phyloP scores from a whole-genome alignment of 2,888 invertebrate genomes.

The Urechis unicinctus region DNA sequence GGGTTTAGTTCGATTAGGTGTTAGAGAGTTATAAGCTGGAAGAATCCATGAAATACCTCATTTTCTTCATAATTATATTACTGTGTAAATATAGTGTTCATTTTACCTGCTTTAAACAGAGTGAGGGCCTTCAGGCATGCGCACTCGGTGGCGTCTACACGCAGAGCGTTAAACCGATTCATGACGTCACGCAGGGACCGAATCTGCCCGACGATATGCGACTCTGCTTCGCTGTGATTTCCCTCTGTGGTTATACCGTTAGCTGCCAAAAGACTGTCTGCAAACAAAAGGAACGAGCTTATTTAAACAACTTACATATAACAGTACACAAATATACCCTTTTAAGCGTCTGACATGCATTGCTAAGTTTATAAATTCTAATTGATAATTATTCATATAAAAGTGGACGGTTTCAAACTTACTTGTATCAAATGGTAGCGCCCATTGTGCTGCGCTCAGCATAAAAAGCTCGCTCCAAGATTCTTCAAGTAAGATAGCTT shows the following conservation, averaged over 20 bases:
- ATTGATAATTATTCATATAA: no score
- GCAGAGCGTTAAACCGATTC: constrained; percentile 60
- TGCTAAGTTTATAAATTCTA: no score
- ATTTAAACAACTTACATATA: no score
- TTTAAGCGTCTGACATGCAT: no score
- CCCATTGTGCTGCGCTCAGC: constrained; percentile 75
- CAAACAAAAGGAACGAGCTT: no score
- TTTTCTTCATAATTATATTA: no score
- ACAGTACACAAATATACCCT: no score
- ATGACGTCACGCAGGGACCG: constrained; percentile 59
- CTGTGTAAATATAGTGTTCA: no score
- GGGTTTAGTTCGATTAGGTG: background rate
- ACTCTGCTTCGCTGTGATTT: constrained; percentile 44
- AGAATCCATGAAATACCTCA: background rate
- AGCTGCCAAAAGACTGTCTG: constrained; percentile 46
- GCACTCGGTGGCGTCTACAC: constrained; percentile 75
- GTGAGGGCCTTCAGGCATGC: constrained; percentile 78
- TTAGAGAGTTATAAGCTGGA: background rate
- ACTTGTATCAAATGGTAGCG: constrained; percentile 70
- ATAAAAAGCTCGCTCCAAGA: constrained; percentile 81
- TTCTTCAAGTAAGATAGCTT: constrained; percentile 67
- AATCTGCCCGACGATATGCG: constrained; percentile 56
- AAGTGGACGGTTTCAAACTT: no score
- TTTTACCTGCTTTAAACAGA: constrained; percentile 72
- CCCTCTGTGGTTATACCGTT: constrained; percentile 55